Evolutionary conservation across 2,888 invertebrate genomes (phyloP), one percentile per base, ranked within the genome.

Genomic region (Phyllotreta striolata): DNA sequence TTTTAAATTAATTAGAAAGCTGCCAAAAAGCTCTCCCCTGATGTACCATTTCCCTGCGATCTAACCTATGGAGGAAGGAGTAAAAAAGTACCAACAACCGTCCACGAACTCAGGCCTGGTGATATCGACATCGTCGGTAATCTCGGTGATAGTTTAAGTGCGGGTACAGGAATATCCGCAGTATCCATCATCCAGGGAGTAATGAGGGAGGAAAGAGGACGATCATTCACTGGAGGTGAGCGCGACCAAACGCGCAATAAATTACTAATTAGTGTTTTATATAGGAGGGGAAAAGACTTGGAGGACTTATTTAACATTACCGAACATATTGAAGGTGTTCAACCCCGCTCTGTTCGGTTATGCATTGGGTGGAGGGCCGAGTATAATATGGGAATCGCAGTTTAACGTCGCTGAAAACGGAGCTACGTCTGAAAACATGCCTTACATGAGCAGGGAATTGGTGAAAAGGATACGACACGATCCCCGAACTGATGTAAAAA

Each of bases 41-140:
- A 14, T 6, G 41, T 3, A 24, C 55, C 83, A 12, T 88, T 88
- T 78, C 87, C 86, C 37, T 88, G 88, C 74, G 77, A 80, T 51
- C 82, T 82, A 43, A 66, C 56, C 24, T 10, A 44, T 0, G 77
- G 77, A 4, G 10, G 46, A 47, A 72, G 81, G 60, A 81, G 82
- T 10, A n/a, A 56, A 6, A 74, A 41, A 57, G 77, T 70, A 77
- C 90, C 90, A 3, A 82, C 83, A 3, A 88, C 85, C 6, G 90
- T 89, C 24, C 89, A 90, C 76, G 81, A 81, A 38, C 81, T 91
- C 40, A 80, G 89, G 35, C 90, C 90, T 0, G 90, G 90, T 4
- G 86, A 86, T 71, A 88, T 90, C 49, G 88, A 89, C 68, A 87
- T 91, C 43, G 84, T 90, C 14, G 90, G 86, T 0, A 89, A 89